Evolutionary conservation across 2,113 vertebrate genomes (phyloP).

Genomic region (Quiscalus mexicanus): DNA sequence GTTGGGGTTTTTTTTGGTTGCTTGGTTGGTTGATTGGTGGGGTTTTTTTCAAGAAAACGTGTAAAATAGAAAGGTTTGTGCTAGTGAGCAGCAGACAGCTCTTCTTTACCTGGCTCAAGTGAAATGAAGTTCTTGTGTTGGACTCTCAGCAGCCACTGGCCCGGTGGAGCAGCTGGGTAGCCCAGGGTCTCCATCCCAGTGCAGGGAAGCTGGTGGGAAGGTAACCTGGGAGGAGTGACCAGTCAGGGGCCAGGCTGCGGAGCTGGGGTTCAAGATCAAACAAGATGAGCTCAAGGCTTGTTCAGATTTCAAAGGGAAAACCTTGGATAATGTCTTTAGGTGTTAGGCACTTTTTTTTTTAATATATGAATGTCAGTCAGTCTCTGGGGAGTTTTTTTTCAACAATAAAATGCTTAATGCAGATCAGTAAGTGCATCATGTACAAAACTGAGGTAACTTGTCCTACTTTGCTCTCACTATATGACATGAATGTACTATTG

Average conservation of each 20-base stretch:
- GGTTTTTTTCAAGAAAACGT: not conserved
- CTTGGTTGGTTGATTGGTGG: not conserved
- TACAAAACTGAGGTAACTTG: not conserved
- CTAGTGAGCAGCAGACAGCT: not conserved
- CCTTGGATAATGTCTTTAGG: not conserved
- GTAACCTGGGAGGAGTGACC: not conserved
- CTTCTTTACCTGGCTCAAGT: not conserved
- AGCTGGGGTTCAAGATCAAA: not conserved
- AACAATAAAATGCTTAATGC: not conserved
- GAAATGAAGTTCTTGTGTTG: not conserved
- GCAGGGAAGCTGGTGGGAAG: not conserved
- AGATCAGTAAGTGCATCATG: not conserved
- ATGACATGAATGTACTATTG: not conserved
- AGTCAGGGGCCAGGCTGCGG: not conserved
- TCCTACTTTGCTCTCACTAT: not conserved
- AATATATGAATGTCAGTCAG: not conserved
- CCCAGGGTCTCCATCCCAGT: accelerated
- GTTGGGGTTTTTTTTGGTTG: accelerated
- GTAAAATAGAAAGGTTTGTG: not conserved
- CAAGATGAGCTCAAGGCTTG: not conserved
- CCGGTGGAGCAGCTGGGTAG: not conserved
- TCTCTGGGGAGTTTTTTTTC: not conserved
- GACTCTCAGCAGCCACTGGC: not conserved
- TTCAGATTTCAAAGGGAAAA: not conserved
- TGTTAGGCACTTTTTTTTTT: not conserved